Evolutionary conservation across 2,113 vertebrate genomes (phyloP).

Genomic region (Cnemophilus loriae): DNA sequence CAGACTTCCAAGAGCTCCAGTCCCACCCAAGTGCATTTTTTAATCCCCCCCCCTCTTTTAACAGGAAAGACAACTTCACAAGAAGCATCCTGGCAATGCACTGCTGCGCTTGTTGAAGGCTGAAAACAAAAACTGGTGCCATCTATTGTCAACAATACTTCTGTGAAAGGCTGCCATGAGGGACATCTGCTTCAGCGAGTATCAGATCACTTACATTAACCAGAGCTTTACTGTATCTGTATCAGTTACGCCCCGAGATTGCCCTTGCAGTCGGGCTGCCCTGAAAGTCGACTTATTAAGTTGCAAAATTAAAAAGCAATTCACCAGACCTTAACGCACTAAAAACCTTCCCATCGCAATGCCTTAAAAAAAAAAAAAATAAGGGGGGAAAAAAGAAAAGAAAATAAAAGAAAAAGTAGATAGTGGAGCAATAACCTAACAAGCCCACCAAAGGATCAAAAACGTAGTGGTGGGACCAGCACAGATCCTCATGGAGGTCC

Average conservation of each 20-base stretch:
- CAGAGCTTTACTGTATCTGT: neutral
- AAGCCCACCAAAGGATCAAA: neutral
- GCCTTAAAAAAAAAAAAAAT: neutral
- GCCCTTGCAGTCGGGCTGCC: neutral
- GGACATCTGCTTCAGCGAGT: slow-evolving; percentile 34
- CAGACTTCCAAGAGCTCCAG: neutral
- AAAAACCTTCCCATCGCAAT: neutral
- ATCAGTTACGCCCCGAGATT: neutral
- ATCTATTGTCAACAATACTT: slow-evolving; percentile 32
- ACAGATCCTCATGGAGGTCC: neutral
- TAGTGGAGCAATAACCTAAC: too few relatives aligned
- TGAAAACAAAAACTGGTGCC: slow-evolving; percentile 34
- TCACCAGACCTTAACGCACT: neutral
- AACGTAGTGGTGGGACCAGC: rapidly evolving
- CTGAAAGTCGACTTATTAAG: neutral
- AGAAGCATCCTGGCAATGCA: neutral
- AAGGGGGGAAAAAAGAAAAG: too few relatives aligned
- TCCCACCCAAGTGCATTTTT: neutral
- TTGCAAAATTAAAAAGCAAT: neutral
- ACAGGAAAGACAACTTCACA: slow-evolving; percentile 34
- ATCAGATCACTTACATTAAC: slow-evolving; percentile 19
- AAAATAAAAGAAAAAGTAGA: neutral
- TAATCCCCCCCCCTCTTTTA: neutral
- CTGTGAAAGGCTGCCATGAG: slow-evolving; percentile 40
- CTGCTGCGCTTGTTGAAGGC: neutral